Percentiles rank a stretch among this genome's conserved stretches.
These are phyloP conservation scores for Ptilonorhynchus violaceus DNA, from an alignment of 2,113 vertebrate species.

Conservation along the genomic window DNA sequence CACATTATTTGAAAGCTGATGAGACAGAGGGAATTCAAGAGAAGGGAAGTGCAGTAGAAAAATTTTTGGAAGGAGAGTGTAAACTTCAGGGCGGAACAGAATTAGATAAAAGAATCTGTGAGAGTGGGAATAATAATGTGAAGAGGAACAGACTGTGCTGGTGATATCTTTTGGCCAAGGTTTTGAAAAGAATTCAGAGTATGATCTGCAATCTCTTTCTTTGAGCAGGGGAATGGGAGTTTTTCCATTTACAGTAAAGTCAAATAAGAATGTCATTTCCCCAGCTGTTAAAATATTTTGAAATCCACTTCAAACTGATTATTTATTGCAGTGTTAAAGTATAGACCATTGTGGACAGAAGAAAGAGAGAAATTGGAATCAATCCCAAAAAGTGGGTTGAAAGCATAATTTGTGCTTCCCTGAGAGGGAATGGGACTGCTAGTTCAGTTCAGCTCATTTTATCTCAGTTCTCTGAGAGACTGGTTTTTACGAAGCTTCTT, in stretches of 20 bases:
- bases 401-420: not conserved
- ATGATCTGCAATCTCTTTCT: not conserved
- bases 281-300: constrained; percentile 27
- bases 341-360: not conserved
- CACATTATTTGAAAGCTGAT: not conserved
- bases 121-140: constrained; percentile 26
- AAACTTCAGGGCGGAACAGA: constrained; percentile 27
- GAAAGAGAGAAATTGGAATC: not conserved
- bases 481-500: not conserved
- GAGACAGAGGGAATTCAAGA: not conserved
- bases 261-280: not conserved
- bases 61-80: constrained; percentile 10
- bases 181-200: constrained; percentile 28
- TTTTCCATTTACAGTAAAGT: constrained; percentile 4
- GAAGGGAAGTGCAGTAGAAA: not conserved
- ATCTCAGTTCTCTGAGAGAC: not conserved
- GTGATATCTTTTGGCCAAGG: constrained; percentile 11
- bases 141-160: constrained; percentile 35
- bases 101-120: constrained; percentile 42
- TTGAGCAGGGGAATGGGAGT: not conserved
- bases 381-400: not conserved
- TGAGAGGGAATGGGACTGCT: not conserved
- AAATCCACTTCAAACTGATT: not conserved
- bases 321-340: not conserved
- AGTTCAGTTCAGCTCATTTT: not conserved